Evolutionary conservation across 2,888 invertebrate species (phyloP).

Genomic region (Nasonia oneida): DNA sequence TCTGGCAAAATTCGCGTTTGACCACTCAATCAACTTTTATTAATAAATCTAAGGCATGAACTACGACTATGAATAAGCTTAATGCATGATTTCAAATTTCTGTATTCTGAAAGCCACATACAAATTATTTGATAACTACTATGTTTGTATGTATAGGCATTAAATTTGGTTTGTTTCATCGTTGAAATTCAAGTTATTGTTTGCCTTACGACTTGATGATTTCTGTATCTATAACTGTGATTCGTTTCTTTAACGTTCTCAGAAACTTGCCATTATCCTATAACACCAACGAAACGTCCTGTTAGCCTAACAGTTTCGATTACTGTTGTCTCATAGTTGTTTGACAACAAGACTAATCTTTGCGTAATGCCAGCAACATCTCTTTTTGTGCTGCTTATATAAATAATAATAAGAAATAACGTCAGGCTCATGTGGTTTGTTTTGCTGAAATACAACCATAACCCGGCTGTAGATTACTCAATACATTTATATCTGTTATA

Average conservation of each 20-base stretch:
- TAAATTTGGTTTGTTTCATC: too few species aligned
- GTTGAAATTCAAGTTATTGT: too few species aligned
- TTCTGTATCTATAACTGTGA: not conserved
- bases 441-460: not conserved
- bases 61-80: too few species aligned
- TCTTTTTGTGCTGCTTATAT: not conserved
- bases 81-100: too few species aligned
- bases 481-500: not conserved
- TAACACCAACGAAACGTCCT: constrained; percentile 8
- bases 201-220: not conserved
- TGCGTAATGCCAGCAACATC: not conserved
- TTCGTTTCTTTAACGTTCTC: not conserved
- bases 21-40: too few species aligned
- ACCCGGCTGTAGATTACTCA: not conserved
- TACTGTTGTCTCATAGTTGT: constrained; percentile 13
- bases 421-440: not conserved
- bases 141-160: too few species aligned
- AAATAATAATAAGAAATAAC: not conserved
- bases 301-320: constrained; percentile 32
- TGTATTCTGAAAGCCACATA: too few species aligned
- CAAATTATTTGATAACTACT: too few species aligned
- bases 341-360: not conserved
- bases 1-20: too few species aligned
- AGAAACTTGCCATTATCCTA: not conserved
- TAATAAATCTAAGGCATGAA: too few species aligned